Conservation (phyloP, 2,888 invertebrate species). For the Andrena hattorfiana region DNA sequence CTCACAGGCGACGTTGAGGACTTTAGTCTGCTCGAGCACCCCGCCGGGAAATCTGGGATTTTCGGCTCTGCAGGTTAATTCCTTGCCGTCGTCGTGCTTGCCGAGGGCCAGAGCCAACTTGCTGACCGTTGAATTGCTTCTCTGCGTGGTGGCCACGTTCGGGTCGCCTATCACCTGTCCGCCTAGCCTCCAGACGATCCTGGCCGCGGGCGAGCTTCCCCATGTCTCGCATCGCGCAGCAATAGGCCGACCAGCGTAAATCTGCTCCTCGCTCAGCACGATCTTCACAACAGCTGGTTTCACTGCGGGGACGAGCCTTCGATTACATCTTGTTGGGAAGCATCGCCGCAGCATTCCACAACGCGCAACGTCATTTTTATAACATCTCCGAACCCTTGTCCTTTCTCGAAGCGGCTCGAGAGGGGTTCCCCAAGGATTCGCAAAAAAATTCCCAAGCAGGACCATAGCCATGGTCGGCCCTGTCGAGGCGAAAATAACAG, state of each 20-base stretch:
- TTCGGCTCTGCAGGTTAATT: slow-evolving; percentile 93
- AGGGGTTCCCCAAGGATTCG: background rate
- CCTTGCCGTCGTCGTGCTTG: slow-evolving; percentile 93
- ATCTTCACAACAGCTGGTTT: slow-evolving; percentile 92
- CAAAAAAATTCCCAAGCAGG: slow-evolving; percentile 30
- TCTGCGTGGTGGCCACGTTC: slow-evolving; percentile 87
- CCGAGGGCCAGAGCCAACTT: slow-evolving; percentile 91
- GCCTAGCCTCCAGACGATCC: slow-evolving; percentile 93
- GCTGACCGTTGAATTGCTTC: slow-evolving; percentile 88
- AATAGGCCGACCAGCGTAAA: slow-evolving; percentile 91
- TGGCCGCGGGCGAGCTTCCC: slow-evolving; percentile 94
- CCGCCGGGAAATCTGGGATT: slow-evolving; percentile 95
- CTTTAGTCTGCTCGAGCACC: slow-evolving; percentile 91
- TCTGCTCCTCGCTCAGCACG: slow-evolving; percentile 89
- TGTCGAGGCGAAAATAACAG: slow-evolving; percentile 64
- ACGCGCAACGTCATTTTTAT: background rate
- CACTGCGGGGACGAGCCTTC: slow-evolving; percentile 86
- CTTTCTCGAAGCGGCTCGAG: background rate
- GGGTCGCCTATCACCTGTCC: slow-evolving; percentile 89
- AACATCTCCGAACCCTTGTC: background rate
- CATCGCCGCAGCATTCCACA: background rate
- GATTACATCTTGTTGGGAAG: background rate
- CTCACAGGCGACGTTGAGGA: slow-evolving; percentile 94
- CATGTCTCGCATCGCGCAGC: slow-evolving; percentile 92
- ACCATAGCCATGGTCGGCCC: slow-evolving; percentile 2